These are phyloP conservation scores for Parambassis ranga DNA, from an alignment of 2,797 vertebrate genomes.

Conservation along the genomic window DNA sequence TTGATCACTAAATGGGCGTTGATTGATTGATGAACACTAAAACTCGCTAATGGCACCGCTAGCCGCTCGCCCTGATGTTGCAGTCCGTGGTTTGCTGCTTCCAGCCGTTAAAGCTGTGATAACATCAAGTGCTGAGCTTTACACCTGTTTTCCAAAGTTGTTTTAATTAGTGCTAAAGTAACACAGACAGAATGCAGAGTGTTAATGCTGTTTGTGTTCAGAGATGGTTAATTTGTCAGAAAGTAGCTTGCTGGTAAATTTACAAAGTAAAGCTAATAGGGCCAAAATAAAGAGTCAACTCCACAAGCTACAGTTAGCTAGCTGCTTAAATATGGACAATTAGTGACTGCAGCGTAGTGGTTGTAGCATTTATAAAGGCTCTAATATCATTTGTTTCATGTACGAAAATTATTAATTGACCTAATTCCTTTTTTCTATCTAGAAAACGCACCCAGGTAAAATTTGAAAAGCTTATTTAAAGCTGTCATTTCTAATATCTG, in stretches of 20 bases:
- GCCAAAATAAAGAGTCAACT: no score
- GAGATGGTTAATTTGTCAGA: not conserved
- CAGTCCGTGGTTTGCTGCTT: not conserved
- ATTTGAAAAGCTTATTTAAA: no score
- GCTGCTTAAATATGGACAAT: no score
- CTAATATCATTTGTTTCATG: no score
- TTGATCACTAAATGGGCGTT: not conserved
- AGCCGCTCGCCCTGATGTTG: not conserved
- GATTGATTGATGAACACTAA: not conserved
- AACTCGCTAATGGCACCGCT: not conserved
- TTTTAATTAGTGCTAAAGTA: not conserved
- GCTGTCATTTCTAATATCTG: no score
- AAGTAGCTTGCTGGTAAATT: not conserved
- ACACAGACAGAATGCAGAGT: not conserved
- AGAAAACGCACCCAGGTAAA: no score
- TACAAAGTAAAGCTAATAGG: not conserved
- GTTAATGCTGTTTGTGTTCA: not conserved
- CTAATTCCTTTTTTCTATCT: no score
- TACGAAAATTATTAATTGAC: no score
- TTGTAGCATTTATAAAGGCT: not conserved
- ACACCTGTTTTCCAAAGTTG: not conserved
- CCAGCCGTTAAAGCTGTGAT: conserved; percentile 4
- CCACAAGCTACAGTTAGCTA: no score
- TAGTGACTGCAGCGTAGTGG: no score
- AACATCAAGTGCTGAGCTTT: no score